Percentiles rank a stretch among this genome's conserved stretches.
Evolutionary conservation across 2,113 vertebrate genomes (phyloP).

Genomic region (Sinocyclocheilus rhinocerous): DNA sequence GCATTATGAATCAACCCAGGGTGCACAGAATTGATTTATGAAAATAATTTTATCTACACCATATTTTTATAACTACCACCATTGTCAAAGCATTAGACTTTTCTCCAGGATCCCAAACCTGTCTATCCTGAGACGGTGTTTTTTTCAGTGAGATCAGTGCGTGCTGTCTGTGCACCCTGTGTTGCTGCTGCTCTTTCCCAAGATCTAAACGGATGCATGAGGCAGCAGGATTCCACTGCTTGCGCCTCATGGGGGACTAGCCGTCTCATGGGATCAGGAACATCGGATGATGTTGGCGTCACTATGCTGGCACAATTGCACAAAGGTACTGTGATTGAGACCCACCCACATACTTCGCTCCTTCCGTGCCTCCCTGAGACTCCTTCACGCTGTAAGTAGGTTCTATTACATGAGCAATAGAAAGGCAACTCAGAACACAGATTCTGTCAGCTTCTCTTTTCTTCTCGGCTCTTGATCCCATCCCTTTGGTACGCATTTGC

Average conservation of each 20-base stretch:
- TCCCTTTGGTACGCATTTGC: constrained; percentile 10
- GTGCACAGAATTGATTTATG: background rate
- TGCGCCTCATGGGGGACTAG: constrained; percentile 17
- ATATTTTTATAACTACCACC: background rate
- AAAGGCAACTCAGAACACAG: constrained; percentile 5
- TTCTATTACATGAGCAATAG: constrained; percentile 43
- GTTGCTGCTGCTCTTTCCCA: background rate
- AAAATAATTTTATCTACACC: background rate
- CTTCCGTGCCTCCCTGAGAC: constrained; percentile 57
- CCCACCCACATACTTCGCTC: constrained; percentile 68
- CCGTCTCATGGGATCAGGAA: constrained; percentile 40
- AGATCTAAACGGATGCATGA: background rate
- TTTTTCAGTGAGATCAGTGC: no score
- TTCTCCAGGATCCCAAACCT: background rate
- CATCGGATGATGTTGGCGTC: constrained; percentile 25
- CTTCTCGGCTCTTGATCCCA: constrained; percentile 13
- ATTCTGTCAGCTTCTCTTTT: background rate
- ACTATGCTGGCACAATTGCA: background rate
- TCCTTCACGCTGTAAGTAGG: constrained; percentile 59
- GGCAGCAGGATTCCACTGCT: constrained; percentile 16
- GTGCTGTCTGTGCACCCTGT: no score
- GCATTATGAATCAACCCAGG: background rate
- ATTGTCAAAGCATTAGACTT: background rate
- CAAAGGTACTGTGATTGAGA: constrained; percentile 63
- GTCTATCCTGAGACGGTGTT: background rate